Base-by-base conservation (phyloP, 2,888 invertebrate species). In the Acrocyrtus sp. region DNA sequence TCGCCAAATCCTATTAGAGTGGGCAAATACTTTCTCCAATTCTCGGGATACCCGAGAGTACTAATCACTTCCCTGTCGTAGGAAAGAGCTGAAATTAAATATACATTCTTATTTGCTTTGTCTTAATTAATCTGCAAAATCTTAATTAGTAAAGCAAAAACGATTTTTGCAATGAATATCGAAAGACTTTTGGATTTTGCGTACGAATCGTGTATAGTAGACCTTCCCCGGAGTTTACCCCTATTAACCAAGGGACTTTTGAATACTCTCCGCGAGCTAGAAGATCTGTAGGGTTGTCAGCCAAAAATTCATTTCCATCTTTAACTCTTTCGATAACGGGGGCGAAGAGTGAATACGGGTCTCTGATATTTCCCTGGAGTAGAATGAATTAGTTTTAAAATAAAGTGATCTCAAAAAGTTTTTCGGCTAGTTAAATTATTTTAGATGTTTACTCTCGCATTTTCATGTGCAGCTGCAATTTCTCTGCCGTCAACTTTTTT, bases 261-360 rank as follows among this genome's bases (percentile, higher is more conserved):
- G 56, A 60, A 29, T 50, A 72, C 10, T 54, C 43, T 6, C 72
- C 72, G 19, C 24, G 19, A 10, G 51, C n/a, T 21, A 72, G 39
- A 15, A 72, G 53, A 15, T 51, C 60, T 43, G 39, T 29, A 15
- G 72, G 66, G 10, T 72, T 58, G 39, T 72, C 66, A 10, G 66
- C 60, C 10, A 72, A 19, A 60, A 72, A 72, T 19, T 65, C 65
- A 19, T 60, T n/a, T 3, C 66, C 72, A 48, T 72, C 72, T n/a
- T 72, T 60, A 2, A 72, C 56, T 12, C 29, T 50, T 60, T 72
- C 72, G 39, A 72, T 54, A 5, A 72, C 60, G 1, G 72, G 72
- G 3, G 48, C 72, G 21, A 66, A 72, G 1, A 66, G 24, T 4
- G 72, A 57, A 66, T 60, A 66, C 19, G 65, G 60, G 22, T 65